Conservation (phyloP, 1,140 invertebrate species). For the Leptopilina clavipes region DNA sequence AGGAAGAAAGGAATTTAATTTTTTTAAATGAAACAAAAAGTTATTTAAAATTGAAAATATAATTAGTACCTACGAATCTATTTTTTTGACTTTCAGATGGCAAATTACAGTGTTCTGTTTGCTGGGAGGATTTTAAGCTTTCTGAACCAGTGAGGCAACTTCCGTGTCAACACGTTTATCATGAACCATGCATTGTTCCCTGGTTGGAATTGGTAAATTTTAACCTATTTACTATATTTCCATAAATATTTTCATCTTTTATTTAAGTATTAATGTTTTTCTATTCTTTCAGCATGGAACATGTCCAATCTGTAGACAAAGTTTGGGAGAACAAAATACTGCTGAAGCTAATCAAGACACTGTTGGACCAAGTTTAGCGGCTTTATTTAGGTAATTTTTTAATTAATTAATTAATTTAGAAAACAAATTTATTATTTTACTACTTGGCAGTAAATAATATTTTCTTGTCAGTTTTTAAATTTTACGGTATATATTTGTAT, state of each 20-base stretch:
- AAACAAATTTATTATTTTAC: too few species aligned
- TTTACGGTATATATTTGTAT: too few species aligned
- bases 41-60: too few species aligned
- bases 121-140: conserved; percentile 94
- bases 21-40: too few species aligned
- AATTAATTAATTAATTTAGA: not conserved
- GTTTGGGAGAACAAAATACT: conserved; percentile 77
- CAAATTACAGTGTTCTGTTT: conserved; percentile 95
- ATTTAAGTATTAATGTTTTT: not conserved
- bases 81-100: conserved; percentile 75
- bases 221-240: not conserved
- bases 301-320: conserved; percentile 95
- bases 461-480: too few species aligned
- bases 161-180: conserved; percentile 94
- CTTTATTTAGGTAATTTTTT: conserved; percentile 70
- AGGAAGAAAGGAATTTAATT: too few species aligned
- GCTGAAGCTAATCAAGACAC: conserved; percentile 70
- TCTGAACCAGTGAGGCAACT: conserved; percentile 90
- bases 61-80: too few species aligned
- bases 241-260: not conserved
- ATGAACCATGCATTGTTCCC: conserved; percentile 93
- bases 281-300: conserved; percentile 86
- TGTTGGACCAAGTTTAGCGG: conserved; percentile 72
- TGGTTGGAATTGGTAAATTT: conserved; percentile 91
- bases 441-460: too few species aligned